Conservation (phyloP, 2,797 vertebrate genomes). For the Hemitrygon akajei region DNA sequence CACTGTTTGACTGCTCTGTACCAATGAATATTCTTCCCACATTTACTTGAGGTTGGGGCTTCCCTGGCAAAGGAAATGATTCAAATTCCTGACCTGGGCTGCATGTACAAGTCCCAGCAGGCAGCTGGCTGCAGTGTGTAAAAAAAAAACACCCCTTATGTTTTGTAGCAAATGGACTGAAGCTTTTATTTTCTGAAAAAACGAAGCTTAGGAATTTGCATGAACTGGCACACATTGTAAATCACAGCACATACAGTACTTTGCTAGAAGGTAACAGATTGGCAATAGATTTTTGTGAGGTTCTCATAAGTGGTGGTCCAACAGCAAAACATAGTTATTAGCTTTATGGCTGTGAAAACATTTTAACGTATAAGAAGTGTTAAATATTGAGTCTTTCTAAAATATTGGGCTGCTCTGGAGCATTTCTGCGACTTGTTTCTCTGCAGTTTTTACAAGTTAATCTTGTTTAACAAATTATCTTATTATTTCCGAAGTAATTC, state of each 20-base stretch:
- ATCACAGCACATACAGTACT: neutral
- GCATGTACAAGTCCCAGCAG: conserved; percentile 1
- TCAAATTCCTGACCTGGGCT: neutral
- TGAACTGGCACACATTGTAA: neutral
- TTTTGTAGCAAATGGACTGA: neutral
- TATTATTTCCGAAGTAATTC: neutral
- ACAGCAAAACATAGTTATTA: neutral
- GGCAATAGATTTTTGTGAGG: too few species aligned
- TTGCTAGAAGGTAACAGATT: neutral
- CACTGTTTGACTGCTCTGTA: neutral
- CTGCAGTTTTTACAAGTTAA: neutral
- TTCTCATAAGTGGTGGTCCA: neutral
- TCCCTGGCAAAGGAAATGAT: neutral
- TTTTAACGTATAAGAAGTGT: neutral
- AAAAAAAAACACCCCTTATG: neutral
- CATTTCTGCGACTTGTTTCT: neutral
- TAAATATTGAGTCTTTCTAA: neutral
- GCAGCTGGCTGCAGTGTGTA: neutral
- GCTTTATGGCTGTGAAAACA: neutral
- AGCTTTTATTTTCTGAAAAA: neutral
- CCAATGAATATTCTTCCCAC: neutral
- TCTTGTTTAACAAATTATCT: neutral
- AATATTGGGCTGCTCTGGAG: neutral
- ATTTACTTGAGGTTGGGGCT: neutral
- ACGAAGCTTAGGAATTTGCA: neutral